These are phyloP conservation scores for Pygocentrus nattereri DNA, from an alignment of 2,797 vertebrate genomes.

Conservation along the genomic window DNA sequence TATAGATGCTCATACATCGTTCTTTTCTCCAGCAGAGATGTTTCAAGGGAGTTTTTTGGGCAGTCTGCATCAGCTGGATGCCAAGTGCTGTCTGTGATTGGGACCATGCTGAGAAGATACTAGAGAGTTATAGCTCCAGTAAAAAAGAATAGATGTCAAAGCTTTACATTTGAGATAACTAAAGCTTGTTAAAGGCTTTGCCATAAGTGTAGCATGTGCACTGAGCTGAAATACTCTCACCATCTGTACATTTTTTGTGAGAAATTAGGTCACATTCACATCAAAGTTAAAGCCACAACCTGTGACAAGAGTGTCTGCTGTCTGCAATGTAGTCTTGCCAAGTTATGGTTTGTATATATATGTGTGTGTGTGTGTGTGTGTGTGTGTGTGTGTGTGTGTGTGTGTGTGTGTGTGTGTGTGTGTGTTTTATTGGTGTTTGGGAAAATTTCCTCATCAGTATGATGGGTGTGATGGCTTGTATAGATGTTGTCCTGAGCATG, in stretches of 20 bases:
- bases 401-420: too few species aligned
- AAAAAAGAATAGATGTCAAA: slow-evolving; percentile 11
- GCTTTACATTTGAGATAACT: slow-evolving; percentile 9
- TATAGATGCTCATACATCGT: slow-evolving; percentile 9
- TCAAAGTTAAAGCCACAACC: background rate
- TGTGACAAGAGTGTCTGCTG: background rate
- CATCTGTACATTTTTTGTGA: slow-evolving; percentile 25
- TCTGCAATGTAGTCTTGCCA: background rate
- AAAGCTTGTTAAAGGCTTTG: slow-evolving; percentile 21
- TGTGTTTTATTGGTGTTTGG: background rate
- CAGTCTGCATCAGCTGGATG: slow-evolving; percentile 13
- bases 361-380: too few species aligned
- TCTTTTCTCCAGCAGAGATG: slow-evolving; percentile 22
- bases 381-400: too few species aligned
- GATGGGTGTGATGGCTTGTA: slow-evolving; percentile 22
- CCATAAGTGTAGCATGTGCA: background rate
- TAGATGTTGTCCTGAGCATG: slow-evolving; percentile 12
- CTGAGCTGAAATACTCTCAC: slow-evolving; percentile 19
- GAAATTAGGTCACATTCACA: background rate
- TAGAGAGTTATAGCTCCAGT: slow-evolving; percentile 9
- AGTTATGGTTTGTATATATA: slow-evolving; percentile 3
- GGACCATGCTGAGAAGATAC: background rate
- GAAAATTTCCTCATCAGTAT: slow-evolving; percentile 13
- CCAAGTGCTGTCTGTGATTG: slow-evolving; percentile 24
- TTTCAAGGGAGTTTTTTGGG: slow-evolving; percentile 21